Percentiles rank a stretch among this genome's conserved stretches.
These are phyloP conservation scores for Clupea harengus DNA, from an alignment of 2,113 vertebrate species.

Conservation along the genomic window DNA sequence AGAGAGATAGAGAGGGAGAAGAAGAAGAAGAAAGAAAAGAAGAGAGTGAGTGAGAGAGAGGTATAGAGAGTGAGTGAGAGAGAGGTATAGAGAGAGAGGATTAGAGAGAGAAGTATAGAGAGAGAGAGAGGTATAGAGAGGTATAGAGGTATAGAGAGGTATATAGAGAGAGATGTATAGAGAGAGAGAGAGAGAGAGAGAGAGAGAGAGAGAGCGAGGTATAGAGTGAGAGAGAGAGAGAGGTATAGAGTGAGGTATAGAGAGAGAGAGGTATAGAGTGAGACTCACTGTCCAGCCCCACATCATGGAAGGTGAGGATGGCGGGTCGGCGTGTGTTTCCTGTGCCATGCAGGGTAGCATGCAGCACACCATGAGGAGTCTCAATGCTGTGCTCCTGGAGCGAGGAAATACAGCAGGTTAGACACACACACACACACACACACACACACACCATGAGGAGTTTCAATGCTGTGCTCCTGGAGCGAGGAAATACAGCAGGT, in stretches of 20 bases:
- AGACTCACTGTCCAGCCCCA: constrained; percentile 57
- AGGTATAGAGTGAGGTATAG: constrained; percentile 43
- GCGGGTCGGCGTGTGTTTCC: constrained; percentile 83
- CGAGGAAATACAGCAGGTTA: constrained; percentile 7
- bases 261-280: constrained; percentile 43
- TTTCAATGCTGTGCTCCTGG: constrained; percentile 86
- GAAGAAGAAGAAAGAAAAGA: background rate
- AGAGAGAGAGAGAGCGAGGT: too few species aligned
- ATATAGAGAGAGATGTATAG: constrained; percentile 33
- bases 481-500: constrained; percentile 7
- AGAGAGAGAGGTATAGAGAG: background rate
- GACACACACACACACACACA: background rate
- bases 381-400: constrained; percentile 83
- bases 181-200: background rate
- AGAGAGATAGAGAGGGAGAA: background rate
- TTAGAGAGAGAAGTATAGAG: background rate
- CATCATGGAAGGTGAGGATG: constrained; percentile 88
- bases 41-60: too few species aligned
- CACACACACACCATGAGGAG: constrained; percentile 67
- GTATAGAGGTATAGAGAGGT: background rate
- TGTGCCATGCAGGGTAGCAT: constrained; percentile 81
- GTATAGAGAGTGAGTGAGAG: background rate
- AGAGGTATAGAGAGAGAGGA: background rate
- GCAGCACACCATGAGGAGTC: constrained; percentile 82
- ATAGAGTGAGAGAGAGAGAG: too few species aligned